These are phyloP conservation scores for Drosophila mettleri DNA, from an alignment of 2,888 invertebrate species.

Conservation along the genomic window DNA sequence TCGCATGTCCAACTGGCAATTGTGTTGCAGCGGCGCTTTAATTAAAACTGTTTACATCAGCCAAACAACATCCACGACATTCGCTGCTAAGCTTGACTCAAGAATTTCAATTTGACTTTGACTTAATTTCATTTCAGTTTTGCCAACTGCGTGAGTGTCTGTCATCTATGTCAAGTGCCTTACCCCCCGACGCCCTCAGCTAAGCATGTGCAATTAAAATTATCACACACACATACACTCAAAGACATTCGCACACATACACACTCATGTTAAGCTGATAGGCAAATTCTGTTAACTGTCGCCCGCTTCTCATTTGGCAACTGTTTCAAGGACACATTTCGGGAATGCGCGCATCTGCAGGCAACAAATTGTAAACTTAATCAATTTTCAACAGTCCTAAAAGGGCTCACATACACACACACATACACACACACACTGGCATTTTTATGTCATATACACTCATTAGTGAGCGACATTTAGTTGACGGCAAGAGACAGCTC, in stretches of 20 bases:
- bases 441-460: constrained; percentile 18
- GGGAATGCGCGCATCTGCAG: constrained; percentile 1
- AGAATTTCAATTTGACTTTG: constrained; percentile 9
- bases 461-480: constrained; percentile 32
- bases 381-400: constrained; percentile 39
- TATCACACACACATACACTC: constrained; percentile 20
- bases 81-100: constrained; percentile 17
- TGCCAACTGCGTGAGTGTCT: constrained; percentile 38
- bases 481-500: constrained; percentile 15
- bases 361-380: constrained; percentile 27
- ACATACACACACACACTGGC: neutral
- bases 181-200: constrained; percentile 3
- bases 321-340: neutral
- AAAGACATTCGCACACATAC: constrained; percentile 15
- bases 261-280: constrained; percentile 32
- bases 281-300: constrained; percentile 30
- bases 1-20: constrained; percentile 28
- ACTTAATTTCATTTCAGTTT: constrained; percentile 24
- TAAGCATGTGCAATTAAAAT: constrained; percentile 14
- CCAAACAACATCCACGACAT: neutral
- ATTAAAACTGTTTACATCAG: constrained; percentile 49
- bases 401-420: constrained; percentile 11
- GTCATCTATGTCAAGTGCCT: constrained; percentile 41
- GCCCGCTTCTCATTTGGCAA: constrained; percentile 30
- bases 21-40: constrained; percentile 43